These are phyloP conservation scores for Eupithecia subumbrata DNA, from an alignment of 2,888 invertebrate genomes.

Conservation along the genomic window DNA sequence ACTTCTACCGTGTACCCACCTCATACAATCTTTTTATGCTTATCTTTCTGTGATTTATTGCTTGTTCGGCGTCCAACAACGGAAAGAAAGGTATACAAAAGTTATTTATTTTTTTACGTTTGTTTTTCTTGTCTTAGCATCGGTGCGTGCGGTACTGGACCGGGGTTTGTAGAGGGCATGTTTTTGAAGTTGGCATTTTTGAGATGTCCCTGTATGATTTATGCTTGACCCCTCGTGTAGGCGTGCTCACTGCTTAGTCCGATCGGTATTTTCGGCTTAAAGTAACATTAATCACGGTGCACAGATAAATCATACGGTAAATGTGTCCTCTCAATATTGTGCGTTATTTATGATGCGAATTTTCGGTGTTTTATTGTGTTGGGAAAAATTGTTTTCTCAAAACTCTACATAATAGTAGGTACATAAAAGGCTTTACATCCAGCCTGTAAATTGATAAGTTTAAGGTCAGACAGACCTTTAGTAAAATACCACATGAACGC, in stretches of 20 bases:
- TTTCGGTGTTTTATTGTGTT: constrained; percentile 55
- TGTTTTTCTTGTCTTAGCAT: constrained; percentile 79
- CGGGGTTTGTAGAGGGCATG: constrained; percentile 62
- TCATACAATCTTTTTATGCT: constrained; percentile 84
- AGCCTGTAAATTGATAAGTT: neutral
- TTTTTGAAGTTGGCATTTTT: constrained; percentile 84
- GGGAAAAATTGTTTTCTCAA: constrained; percentile 26
- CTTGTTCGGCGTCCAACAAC: constrained; percentile 82
- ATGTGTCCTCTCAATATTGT: constrained; percentile 69
- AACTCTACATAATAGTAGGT: neutral
- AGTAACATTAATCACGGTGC: constrained; percentile 71
- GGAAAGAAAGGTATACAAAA: constrained; percentile 83
- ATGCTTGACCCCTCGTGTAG: constrained; percentile 74
- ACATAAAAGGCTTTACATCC: neutral
- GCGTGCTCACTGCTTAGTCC: constrained; percentile 78
- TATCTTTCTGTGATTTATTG: constrained; percentile 84
- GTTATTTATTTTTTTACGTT: constrained; percentile 83
- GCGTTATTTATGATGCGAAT: constrained; percentile 59
- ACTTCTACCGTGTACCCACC: constrained; percentile 80
- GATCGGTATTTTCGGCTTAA: constrained; percentile 80
- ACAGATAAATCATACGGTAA: constrained; percentile 66
- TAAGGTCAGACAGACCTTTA: neutral
- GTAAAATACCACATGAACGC: neutral
- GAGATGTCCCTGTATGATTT: constrained; percentile 83
- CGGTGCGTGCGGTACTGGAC: constrained; percentile 80